Base-by-base conservation (phyloP, 2,113 vertebrate species). In the Vombatus ursinus region DNA sequence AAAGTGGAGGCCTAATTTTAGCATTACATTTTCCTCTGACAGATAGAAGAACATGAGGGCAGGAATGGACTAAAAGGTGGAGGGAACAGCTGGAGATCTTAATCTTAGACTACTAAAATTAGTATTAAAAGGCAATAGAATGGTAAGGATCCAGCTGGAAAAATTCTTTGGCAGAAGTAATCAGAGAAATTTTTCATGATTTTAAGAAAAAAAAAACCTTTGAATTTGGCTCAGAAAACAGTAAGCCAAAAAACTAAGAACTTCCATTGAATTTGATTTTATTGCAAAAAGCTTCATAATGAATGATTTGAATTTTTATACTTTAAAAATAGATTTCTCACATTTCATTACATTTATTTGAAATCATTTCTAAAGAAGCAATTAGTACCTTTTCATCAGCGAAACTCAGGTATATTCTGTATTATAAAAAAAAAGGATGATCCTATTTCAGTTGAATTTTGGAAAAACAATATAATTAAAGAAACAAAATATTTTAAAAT, bases 191-290 rank as follows among this genome's bases (percentile, higher is more conserved):
- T 90, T 90, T 90, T 48, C 14, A 48, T 49, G 12, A 68, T 68
- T 68, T 57, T 28, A 24, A 24, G n/a, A 3, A 52, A 52, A 57
- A 68, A 68, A 77, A 77, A 44, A 23, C 11, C 8, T 90, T 90
- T n/a, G 48, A 90, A 90, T 90, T 84, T 90, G 89, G 89, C 28
- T 90, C 47, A 90, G 90, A 90, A 90, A 90, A 48, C 47, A 90
- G 48, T 48, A 90, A 44, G 68, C 68, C 68, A 84, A 84, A 84
- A 52, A 84, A n/a, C 8, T 92, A 52, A 89, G 50, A 92, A 54
- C 49, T 53, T 94, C 16, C n/a, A 12, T 92, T 89, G 51, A 28
- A 84, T 49, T 94, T 92, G 61, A 92, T 89, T 84, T 84, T 84
- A 48, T 89, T 94, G 37, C 52, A 94, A 61, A 92, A 84, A 89